A percentile compares a stretch with the other conserved stretches of the same genome.
phyloP scores from a whole-genome alignment of 2,113 vertebrate genomes.

The Pelusios castaneus region DNA sequence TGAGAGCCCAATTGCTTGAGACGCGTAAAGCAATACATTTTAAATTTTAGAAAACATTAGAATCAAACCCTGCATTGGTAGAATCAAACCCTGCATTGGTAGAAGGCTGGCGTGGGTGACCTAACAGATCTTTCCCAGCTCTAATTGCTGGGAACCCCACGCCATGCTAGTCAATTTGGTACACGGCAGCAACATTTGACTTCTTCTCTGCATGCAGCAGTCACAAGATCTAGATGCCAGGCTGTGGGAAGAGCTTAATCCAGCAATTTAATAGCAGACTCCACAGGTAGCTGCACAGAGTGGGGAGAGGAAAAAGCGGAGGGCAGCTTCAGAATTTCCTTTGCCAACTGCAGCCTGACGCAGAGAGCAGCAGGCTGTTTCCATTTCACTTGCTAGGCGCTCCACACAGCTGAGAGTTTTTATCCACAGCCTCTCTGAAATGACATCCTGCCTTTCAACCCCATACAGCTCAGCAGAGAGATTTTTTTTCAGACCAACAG shows the following conservation, averaged over 20 bases:
- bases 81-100: conserved; percentile 18
- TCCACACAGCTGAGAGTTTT: background rate
- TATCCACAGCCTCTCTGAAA: background rate
- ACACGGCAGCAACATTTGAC: background rate
- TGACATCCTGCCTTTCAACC: background rate
- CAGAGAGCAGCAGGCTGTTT: background rate
- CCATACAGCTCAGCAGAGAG: background rate
- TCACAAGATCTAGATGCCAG: conserved; percentile 24
- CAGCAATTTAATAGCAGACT: conserved; percentile 35
- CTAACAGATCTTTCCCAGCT: conserved; percentile 9
- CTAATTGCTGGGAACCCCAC: background rate
- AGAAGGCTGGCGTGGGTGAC: conserved; percentile 13
- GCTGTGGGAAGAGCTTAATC: conserved; percentile 37
- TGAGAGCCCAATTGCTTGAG: background rate
- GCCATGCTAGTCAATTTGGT: conserved; percentile 24
- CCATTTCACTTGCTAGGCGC: background rate
- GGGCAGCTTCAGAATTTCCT: background rate
- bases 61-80: conserved; percentile 24
- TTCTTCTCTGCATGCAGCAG: conserved; percentile 49
- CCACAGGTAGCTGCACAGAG: background rate
- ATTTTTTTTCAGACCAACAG: background rate
- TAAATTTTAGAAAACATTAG: background rate
- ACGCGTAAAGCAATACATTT: background rate
- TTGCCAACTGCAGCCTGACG: too few species aligned
- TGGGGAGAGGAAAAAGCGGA: conserved; percentile 13